These are phyloP conservation scores for Cantharis rufa DNA, from an alignment of 2,888 invertebrate genomes.

Conservation along the genomic window DNA sequence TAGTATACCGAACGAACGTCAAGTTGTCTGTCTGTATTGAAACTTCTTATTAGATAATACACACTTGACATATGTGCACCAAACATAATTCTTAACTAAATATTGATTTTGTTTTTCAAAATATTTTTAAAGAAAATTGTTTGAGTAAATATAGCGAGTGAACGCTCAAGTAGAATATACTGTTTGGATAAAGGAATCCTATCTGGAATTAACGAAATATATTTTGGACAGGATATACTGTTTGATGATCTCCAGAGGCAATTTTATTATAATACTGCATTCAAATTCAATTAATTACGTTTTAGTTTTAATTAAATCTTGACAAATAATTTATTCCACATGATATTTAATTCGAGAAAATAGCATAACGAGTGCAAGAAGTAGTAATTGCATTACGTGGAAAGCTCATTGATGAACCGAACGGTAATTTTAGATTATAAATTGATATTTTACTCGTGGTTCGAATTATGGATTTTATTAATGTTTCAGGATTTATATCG, in stretches of 20 bases:
- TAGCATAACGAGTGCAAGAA: background rate
- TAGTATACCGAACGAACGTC: background rate
- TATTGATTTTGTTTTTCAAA: background rate
- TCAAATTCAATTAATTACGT: background rate
- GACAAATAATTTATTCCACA: background rate
- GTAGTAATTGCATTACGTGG: slow-evolving; percentile 5
- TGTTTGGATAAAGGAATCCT: background rate
- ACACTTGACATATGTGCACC: background rate
- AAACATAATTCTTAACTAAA: background rate
- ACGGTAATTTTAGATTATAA: slow-evolving; percentile 7
- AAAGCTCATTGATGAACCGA: slow-evolving; percentile 4
- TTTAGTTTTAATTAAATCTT: background rate
- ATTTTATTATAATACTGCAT: background rate
- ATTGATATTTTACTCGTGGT: slow-evolving; percentile 5
- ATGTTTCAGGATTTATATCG: slow-evolving; percentile 10
- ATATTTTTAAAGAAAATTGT: background rate
- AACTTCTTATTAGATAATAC: background rate
- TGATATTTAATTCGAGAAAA: background rate
- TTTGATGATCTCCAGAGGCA: background rate
- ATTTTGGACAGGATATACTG: background rate
- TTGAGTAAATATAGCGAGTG: background rate
- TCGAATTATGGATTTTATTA: slow-evolving; percentile 7
- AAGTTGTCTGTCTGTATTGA: background rate
- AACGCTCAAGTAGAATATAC: background rate
- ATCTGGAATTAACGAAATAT: background rate